Evolutionary conservation across 2,888 invertebrate genomes (phyloP), one percentile per base, ranked within the genome.

Genomic region (Lepidocyrtinus sp.): DNA sequence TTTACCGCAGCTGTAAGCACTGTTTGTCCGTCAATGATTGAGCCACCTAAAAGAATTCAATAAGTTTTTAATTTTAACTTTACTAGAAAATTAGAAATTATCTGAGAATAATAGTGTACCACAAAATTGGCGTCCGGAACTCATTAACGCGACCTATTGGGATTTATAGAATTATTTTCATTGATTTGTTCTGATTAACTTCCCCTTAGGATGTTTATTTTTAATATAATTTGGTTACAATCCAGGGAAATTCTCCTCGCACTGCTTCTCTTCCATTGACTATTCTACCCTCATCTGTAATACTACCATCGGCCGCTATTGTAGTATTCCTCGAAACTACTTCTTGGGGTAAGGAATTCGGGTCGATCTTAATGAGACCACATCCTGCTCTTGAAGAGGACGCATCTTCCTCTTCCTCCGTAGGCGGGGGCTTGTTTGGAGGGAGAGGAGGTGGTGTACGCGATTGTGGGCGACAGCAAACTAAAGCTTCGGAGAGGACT

Each of bases 1-100:
- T n/a, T 75, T 68, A 75, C 67, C 17, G 78, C 79, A 1, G 87
- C 87, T 2, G 87, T 88, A 9, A 87, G 75, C 25, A 88, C 82
- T 62, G 86, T 86, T 1, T 71, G 67, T 3, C 71, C 68, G 77
- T 87, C 85, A 9, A 87, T 84, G 5, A 88, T 67, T 0, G 87
- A 85, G 17, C 87, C 87, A 17, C n/a, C 5, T 61, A 21, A 36
- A 36, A 36, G 12, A 36, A 36, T 36, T 5, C 36, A 36, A 36
- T 7, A 36, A 7, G 36, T 7, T 36, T 36, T n/a, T n/a, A n/a
- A n/a, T n/a, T n/a, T n/a, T n/a, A n/a, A n/a, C n/a, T n/a, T n/a
- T n/a, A n/a, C n/a, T n/a, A n/a, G n/a, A n/a, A n/a, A n/a, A n/a
- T n/a, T n/a, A n/a, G n/a, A n/a, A n/a, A n/a, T n/a, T n/a, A n/a